Base-by-base conservation (phyloP, 2,888 invertebrate species). In the Crepidodera aurea region DNA sequence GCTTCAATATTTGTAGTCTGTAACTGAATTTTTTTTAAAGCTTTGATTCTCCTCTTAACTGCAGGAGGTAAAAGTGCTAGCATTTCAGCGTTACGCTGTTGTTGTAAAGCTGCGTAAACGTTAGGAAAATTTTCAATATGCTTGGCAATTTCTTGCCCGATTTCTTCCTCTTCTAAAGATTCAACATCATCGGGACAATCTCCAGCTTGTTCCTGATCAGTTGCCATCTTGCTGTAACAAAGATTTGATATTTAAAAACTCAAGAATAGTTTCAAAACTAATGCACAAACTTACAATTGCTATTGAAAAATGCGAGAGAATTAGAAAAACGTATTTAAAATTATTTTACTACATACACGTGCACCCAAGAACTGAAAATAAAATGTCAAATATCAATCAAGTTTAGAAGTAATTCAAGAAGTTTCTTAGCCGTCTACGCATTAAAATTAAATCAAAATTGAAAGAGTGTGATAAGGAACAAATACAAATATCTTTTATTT, bases 1-100 rank as follows among this genome's bases (percentile, higher is more conserved):
- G 94, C 91, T 81, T 98, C 97, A 58, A 96, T 86, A 75, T 93
- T 88, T 4, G 92, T 91, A 48, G 91, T 88, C 73, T 92, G 89
- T 73, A 93, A 84, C 81, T 97, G 96, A 1, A 96, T 81, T 69
- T 93, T 90, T 78, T 96, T 94, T 58, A 97, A 83, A 0, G 93
- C 91, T 76, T 93, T 90, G 69, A 96, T 85, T 78, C 94, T 84
- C 73, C 92, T 84, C 79, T 92, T 93, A 32, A 96, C 91, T 48
- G 87, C 83, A 48, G 88, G 87, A 29, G 93, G 92, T 65, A 92
- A 82, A 50, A 86, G 80, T 46, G 87, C 87, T 71, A 88, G 74
- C 72, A 84, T 83, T 74, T 87, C 86, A 15, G 84, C 83, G 75
- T 86, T 84, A 63, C 86, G 81, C 63, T 85, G 85, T 71, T 83